Evolutionary conservation across 1,140 invertebrate species (phyloP).

Genomic region (Brachionus koreanus): DNA sequence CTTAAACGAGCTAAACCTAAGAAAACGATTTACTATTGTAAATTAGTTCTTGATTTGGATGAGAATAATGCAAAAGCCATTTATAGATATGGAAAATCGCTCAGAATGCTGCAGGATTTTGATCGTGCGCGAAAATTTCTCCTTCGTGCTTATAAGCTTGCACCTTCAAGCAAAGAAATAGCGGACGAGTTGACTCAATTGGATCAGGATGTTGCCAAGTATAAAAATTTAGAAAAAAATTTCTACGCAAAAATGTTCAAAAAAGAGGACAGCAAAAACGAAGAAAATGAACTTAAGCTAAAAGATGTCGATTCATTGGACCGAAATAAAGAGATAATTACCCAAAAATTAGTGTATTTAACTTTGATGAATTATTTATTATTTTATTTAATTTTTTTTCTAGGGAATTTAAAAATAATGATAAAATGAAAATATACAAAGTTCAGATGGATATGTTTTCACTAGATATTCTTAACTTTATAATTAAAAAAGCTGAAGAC

Average conservation of each 20-base stretch:
- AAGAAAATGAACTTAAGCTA: background rate
- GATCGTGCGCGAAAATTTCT: conserved; percentile 15
- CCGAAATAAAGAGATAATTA: conserved; percentile 12
- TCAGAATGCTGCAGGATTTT: conserved; percentile 26
- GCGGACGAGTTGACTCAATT: background rate
- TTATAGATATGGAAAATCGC: conserved; percentile 34
- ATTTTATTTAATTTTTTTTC: background rate
- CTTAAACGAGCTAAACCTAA: conserved; percentile 9
- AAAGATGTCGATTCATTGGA: background rate
- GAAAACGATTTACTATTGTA: conserved; percentile 37
- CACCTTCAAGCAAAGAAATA: conserved; percentile 15
- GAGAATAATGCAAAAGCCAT: conserved; percentile 21
- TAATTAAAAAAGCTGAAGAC: conserved; percentile 33
- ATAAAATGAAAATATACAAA: conserved; percentile 30
- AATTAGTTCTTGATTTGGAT: conserved; percentile 14
- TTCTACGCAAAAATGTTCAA: conserved; percentile 40
- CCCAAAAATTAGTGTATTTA: conserved; percentile 28
- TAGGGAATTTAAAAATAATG: conserved; percentile 25
- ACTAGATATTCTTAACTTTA: conserved; percentile 13
- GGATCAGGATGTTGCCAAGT: conserved; percentile 34
- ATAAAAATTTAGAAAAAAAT: conserved; percentile 34
- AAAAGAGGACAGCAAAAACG: background rate
- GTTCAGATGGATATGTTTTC: conserved; percentile 27
- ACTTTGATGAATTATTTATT: background rate
- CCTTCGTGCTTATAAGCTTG: background rate